phyloP scores from a whole-genome alignment of 2,797 vertebrate species.

The Simalia tracyae region DNA sequence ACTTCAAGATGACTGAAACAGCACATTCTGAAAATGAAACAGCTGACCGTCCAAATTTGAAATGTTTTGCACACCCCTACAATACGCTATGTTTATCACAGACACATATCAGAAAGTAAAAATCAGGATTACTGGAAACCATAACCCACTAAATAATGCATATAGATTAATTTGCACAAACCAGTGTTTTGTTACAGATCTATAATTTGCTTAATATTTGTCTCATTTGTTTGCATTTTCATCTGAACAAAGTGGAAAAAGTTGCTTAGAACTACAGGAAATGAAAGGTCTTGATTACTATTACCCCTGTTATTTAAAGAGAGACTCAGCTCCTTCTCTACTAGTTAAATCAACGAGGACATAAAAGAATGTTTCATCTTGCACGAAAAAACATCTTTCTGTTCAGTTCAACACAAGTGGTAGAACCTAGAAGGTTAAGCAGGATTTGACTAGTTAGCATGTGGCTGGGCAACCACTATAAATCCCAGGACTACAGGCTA shows the following conservation, averaged over 20 bases:
- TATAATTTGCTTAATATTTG: neutral
- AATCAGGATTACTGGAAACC: neutral
- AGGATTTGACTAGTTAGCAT: neutral
- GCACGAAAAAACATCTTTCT: neutral
- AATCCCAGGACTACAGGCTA: neutral
- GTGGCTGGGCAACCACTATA: neutral
- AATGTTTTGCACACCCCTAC: neutral
- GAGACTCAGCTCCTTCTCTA: neutral
- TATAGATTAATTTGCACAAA: neutral
- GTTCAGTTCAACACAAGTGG: neutral
- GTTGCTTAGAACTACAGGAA: neutral
- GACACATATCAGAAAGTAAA: neutral
- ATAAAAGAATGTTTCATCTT: neutral
- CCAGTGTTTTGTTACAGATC: neutral
- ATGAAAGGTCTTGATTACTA: neutral
- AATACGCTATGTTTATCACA: neutral
- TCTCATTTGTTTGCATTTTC: neutral
- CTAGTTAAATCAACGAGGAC: neutral
- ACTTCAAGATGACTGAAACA: neutral
- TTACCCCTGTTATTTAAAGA: neutral
- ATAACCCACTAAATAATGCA: neutral
- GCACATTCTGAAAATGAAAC: neutral
- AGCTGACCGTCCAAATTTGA: neutral
- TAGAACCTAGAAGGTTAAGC: neutral
- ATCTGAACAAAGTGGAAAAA: neutral